Evolutionary conservation across 2,797 vertebrate species (phyloP).

Genomic region (Myotis daubentonii): DNA sequence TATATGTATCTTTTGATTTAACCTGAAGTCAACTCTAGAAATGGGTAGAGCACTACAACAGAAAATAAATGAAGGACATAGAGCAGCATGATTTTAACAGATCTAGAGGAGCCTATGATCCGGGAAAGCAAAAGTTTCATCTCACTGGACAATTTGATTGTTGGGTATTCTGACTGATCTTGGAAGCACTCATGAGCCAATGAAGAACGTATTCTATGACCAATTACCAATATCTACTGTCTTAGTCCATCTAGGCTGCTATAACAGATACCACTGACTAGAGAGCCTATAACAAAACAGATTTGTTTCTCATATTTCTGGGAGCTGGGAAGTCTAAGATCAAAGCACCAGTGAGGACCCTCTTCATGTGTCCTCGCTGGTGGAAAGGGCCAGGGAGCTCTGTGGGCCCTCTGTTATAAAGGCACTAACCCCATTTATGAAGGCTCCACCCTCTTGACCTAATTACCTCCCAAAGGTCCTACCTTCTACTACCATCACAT

Average conservation of each 20-base stretch:
- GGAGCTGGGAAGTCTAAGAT: background rate
- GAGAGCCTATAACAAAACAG: background rate
- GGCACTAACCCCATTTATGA: background rate
- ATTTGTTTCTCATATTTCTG: background rate
- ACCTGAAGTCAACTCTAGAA: background rate
- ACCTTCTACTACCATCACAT: background rate
- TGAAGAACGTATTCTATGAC: background rate
- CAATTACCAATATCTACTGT: background rate
- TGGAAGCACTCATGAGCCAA: background rate
- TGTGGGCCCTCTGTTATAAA: background rate
- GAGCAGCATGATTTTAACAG: background rate
- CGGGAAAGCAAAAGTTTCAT: background rate
- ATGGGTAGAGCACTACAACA: background rate
- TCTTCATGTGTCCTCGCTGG: background rate
- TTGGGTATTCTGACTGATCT: background rate
- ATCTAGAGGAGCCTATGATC: background rate
- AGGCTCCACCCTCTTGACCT: background rate
- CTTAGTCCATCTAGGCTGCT: background rate
- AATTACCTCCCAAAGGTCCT: background rate
- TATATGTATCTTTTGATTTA: background rate
- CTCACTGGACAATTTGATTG: background rate
- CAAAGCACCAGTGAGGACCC: background rate
- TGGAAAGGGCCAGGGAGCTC: background rate
- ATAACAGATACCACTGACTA: background rate
- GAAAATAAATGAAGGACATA: background rate